These are phyloP conservation scores for Cryptoprocta ferox DNA, from an alignment of 2,797 vertebrate genomes.

Conservation along the genomic window DNA sequence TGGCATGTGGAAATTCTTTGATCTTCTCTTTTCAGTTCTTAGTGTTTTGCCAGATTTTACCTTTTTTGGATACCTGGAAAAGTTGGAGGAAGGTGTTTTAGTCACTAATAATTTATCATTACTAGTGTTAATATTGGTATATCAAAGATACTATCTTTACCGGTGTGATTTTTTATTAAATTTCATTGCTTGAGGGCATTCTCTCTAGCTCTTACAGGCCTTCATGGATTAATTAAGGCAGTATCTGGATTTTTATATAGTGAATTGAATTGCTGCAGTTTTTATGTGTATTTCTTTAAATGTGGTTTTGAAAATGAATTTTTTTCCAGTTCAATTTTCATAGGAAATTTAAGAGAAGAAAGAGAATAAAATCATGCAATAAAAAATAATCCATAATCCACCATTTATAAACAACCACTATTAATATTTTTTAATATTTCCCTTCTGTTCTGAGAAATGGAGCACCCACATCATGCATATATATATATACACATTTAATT, in stretches of 20 bases:
- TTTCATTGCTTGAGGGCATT: not conserved
- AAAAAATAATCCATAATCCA: not conserved
- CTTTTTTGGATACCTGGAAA: not conserved
- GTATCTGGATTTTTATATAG: constrained; percentile 32
- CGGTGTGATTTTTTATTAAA: not conserved
- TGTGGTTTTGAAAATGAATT: constrained; percentile 10
- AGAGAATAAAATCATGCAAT: constrained; percentile 9
- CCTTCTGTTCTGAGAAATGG: constrained; percentile 32
- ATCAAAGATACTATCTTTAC: constrained; percentile 23
- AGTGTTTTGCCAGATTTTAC: constrained; percentile 24
- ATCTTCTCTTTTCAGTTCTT: not conserved
- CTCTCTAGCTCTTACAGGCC: not conserved
- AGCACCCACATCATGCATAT: not conserved
- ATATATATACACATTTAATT: not conserved
- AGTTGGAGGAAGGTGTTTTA: not conserved
- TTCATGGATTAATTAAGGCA: constrained; percentile 12
- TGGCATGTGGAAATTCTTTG: not conserved
- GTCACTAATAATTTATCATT: constrained; percentile 6
- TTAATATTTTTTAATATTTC: constrained; percentile 25
- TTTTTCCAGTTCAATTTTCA: constrained; percentile 20
- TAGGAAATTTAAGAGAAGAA: constrained; percentile 46
- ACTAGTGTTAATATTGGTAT: constrained; percentile 33
- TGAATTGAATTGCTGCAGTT: constrained; percentile 20
- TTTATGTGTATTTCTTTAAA: constrained; percentile 38
- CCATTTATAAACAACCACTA: not conserved